Conservation (phyloP, 2,113 vertebrate species). For the Dendropsophus ebraccatus region DNA sequence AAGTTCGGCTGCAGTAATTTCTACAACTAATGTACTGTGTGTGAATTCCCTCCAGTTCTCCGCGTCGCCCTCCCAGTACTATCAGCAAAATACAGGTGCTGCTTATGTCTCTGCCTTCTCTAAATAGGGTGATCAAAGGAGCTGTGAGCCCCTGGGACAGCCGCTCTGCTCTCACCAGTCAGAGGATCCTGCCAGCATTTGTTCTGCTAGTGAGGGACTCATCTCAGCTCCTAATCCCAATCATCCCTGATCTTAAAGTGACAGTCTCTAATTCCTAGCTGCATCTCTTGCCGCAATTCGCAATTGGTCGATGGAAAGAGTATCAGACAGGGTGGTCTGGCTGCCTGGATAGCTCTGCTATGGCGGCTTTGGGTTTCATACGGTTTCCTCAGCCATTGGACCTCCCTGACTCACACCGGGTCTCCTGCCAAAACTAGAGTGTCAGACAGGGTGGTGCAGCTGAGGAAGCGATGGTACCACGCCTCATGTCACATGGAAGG, state of each 20-base stretch:
- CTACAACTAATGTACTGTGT: no score
- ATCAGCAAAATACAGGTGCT: neutral
- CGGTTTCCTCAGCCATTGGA: no score
- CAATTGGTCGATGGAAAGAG: neutral
- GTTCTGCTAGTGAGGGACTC: neutral
- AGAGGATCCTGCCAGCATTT: neutral
- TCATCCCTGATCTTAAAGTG: constrained; percentile 1
- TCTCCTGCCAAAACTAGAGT: neutral
- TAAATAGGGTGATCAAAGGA: neutral
- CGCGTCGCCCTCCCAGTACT: no score
- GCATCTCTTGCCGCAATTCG: neutral
- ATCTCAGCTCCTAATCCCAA: neutral
- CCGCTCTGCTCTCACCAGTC: neutral
- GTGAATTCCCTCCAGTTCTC: neutral
- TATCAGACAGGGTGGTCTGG: neutral
- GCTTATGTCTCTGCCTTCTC: neutral
- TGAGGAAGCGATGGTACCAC: neutral
- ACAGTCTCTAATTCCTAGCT: neutral
- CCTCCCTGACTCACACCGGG: neutral
- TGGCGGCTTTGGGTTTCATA: no score
- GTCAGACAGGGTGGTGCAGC: neutral
- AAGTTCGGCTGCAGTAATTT: no score
- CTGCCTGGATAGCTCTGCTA: neutral
- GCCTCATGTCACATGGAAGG: no score
- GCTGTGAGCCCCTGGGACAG: neutral